Base-by-base conservation (phyloP, 2,888 invertebrate genomes). In the Drosophila leonis region DNA sequence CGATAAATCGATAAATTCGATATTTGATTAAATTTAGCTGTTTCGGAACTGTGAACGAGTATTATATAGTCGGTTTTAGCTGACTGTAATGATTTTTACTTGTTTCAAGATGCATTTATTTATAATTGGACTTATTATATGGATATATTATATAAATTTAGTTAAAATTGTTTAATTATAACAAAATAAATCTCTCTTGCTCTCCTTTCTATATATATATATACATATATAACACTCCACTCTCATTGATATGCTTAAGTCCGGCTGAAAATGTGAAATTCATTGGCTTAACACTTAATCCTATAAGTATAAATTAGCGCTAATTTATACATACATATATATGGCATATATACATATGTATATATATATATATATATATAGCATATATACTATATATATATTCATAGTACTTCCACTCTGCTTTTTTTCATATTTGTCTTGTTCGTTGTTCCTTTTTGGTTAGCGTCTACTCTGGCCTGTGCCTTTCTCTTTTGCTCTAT, bases 401-500 rank as follows among this genome's bases (percentile, higher is more conserved):
- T n/a, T 31, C 5, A n/a, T 29, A 9, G 48, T n/a, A 29, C 48
- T 27, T 29, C 48, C 10, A 48, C n/a, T n/a, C 24, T 33, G 27
- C 2, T n/a, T n/a, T n/a, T 29, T n/a, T n/a, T 48, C 41, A 4
- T n/a, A 29, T 35, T 52, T 35, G 51, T 35, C 51, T 52, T 24
- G 33, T 33, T 20, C 35, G 35, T 15, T 37, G 27, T 41, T 55
- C 29, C 55, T 41, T 52, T 52, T 52, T 24, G 33, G 51, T 18
- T 31, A 31, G 12, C 29, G n/a, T 49, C 31, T 18, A 18, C 35
- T 35, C 35, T 20, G 7, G 31, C 20, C 24, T 42, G 29, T 41
- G 35, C 49, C 15, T 63, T 51, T 56, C 61, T 78, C 76, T 76
- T 57, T 51, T n/a, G 18, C 62, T 63, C 35, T n/a, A 15, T 60